A percentile compares a stretch with the other conserved stretches of the same genome.
Conservation (phyloP, 92 coral and sea anemone species). For the Meandrina meandrites region DNA sequence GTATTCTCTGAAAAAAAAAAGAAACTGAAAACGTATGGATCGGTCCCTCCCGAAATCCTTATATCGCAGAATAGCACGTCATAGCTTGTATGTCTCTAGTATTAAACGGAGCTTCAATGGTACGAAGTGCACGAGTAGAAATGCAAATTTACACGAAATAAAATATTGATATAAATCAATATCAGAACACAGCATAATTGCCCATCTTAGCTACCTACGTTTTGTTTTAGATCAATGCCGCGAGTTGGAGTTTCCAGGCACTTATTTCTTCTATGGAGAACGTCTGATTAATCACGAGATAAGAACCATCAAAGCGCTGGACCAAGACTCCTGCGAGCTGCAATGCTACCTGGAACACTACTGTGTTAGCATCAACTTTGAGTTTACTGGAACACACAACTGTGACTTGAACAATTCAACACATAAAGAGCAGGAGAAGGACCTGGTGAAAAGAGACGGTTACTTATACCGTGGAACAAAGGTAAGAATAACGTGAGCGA, state of each 20-base stretch:
- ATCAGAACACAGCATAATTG: too few relatives aligned
- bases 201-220: background rate
- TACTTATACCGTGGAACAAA: conserved; percentile 18
- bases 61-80: too few relatives aligned
- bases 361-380: background rate
- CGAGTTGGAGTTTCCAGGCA: background rate
- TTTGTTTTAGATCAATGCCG: background rate
- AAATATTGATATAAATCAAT: too few relatives aligned
- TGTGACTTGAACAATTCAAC: conserved; percentile 35
- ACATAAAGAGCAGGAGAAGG: background rate
- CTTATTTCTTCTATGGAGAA: background rate
- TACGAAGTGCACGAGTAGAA: too few relatives aligned
- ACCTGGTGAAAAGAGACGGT: background rate
- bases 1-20: too few relatives aligned
- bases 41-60: too few relatives aligned
- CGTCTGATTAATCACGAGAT: too few relatives aligned
- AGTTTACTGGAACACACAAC: background rate
- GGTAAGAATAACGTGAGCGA: background rate
- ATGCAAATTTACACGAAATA: too few relatives aligned
- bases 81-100: too few relatives aligned
- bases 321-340: background rate
- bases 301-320: background rate
- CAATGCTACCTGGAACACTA: conserved; percentile 12
- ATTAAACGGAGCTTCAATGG: too few relatives aligned
- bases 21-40: too few relatives aligned